phyloP scores from a whole-genome alignment of 1,140 invertebrate species.

The Drosophila auraria region DNA sequence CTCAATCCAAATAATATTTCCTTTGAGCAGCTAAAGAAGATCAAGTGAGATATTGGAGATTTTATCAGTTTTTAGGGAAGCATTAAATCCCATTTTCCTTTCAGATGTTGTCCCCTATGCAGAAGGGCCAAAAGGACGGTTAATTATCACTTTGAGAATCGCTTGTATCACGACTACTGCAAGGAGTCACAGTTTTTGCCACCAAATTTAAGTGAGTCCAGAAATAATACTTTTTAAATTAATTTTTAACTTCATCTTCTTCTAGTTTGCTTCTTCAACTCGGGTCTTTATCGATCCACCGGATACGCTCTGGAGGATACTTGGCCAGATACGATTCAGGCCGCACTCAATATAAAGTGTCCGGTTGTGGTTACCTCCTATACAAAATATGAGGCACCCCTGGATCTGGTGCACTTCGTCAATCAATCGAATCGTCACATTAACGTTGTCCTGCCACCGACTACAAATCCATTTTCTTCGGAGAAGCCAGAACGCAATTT shows the following conservation, averaged over 20 bases:
- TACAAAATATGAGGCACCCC: slow-evolving; percentile 87
- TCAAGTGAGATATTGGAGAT: slow-evolving; percentile 47
- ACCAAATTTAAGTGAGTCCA: slow-evolving; percentile 87
- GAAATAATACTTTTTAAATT: not conserved
- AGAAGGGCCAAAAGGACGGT: slow-evolving; percentile 60
- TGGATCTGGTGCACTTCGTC: slow-evolving; percentile 87
- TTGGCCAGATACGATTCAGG: slow-evolving; percentile 88
- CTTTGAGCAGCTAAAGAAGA: slow-evolving; percentile 82
- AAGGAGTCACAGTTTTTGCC: slow-evolving; percentile 82
- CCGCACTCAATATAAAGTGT: slow-evolving; percentile 85
- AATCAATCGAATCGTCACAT: slow-evolving; percentile 83
- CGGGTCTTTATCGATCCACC: slow-evolving; percentile 88
- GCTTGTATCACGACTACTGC: slow-evolving; percentile 88
- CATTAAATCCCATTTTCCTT: not conserved
- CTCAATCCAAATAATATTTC: slow-evolving; percentile 87
- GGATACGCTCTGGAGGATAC: slow-evolving; percentile 88
- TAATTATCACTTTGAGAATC: slow-evolving; percentile 81
- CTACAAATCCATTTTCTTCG: slow-evolving; percentile 88
- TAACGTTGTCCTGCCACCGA: slow-evolving; percentile 86
- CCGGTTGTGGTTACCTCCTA: slow-evolving; percentile 89
- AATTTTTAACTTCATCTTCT: not conserved
- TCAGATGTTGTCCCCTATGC: slow-evolving; percentile 71
- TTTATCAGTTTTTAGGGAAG: not conserved
- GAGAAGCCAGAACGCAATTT: slow-evolving; percentile 90
- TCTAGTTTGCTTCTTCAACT: slow-evolving; percentile 89